Evolutionary conservation across 2,113 vertebrate genomes (phyloP), one percentile per base, ranked within the genome.

Genomic region (Brachionichthys hirsutus): DNA sequence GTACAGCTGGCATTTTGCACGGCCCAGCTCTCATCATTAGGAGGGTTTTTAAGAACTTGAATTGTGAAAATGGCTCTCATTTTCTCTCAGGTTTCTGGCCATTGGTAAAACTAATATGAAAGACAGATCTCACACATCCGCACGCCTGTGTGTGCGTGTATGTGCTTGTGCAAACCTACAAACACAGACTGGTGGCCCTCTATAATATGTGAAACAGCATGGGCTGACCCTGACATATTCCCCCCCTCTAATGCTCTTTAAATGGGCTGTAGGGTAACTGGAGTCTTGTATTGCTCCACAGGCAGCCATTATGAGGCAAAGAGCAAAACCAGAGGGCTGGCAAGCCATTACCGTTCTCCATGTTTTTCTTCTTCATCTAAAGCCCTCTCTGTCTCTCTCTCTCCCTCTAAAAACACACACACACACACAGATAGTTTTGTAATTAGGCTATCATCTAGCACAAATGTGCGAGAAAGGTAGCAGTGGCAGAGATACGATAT

Each of bases 211-310:
- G 54, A 75, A 77, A 68, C 45, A 36, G 41, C 59, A 49, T 74
- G 67, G 38, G 53, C 36, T 56, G 58, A 75, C 78, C 69, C 71
- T 77, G 73, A 75, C 75, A 79, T 72, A 75, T 77, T 35, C 63
- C 70, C 61, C 58, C 70, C 67, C 70, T 79, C 73, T 81, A 81
- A 81, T 83, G 70, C 61, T 61, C 73, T 81, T 65, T 67, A 77
- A 77, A 83, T 77, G 75, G 64, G 68, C 74, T 80, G 50, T 51
- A 77, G 70, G 61, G 61, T 64, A 63, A 62, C 70, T 36, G 17
- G 41, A 62, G 73, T 59, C 58, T n/a, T 67, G 74, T 67, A 67
- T 46, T 63, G 43, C 70, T 80, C 75, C 65, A 57, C 52, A 70
- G 65, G 69, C 68, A 55, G 64, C 70, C 61, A 75, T 77, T 74